phyloP scores from a whole-genome alignment of 1,140 invertebrate genomes.

The Delia radicum region DNA sequence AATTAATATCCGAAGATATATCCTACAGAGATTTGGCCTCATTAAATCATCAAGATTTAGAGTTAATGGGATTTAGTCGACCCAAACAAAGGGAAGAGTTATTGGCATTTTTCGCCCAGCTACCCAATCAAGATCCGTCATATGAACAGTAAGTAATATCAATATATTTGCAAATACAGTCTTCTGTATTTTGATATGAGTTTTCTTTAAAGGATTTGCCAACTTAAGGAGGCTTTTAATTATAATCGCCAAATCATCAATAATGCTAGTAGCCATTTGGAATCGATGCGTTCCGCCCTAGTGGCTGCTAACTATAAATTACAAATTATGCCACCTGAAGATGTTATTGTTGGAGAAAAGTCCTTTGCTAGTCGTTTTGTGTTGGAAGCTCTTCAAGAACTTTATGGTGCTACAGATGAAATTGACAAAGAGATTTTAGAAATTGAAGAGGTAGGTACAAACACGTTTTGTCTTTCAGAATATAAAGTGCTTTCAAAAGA shows the following conservation, averaged over 20 bases:
- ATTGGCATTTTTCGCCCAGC: conserved; percentile 33
- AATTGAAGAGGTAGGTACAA: conserved; percentile 32
- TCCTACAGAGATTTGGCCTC: conserved; percentile 41
- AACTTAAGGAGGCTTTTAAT: conserved; percentile 26
- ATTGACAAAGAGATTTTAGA: conserved; percentile 38
- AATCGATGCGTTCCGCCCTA: conserved; percentile 41
- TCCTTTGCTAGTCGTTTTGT: conserved; percentile 50
- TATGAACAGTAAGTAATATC: conserved; percentile 35
- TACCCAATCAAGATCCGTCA: conserved; percentile 47
- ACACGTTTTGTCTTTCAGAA: too few species aligned
- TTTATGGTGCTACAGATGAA: conserved; percentile 41
- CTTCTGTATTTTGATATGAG: too few species aligned
- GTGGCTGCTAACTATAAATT: conserved; percentile 47
- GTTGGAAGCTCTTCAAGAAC: conserved; percentile 40
- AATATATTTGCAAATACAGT: too few species aligned
- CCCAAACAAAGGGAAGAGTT: conserved; percentile 33
- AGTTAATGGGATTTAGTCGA: conserved; percentile 38
- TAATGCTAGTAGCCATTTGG: conserved; percentile 41
- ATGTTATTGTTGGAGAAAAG: conserved; percentile 50
- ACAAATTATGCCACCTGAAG: conserved; percentile 43
- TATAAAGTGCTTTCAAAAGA: too few species aligned
- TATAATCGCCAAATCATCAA: conserved; percentile 45
- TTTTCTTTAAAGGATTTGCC: conserved; percentile 31
- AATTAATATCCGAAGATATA: conserved; percentile 38
- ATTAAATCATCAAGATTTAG: conserved; percentile 38